Evolutionary conservation across 53 echinoderm and acorn worm species (phyloP), one percentile per base, ranked within the genome.

Genomic region (Mesocentrotus franciscanus): DNA sequence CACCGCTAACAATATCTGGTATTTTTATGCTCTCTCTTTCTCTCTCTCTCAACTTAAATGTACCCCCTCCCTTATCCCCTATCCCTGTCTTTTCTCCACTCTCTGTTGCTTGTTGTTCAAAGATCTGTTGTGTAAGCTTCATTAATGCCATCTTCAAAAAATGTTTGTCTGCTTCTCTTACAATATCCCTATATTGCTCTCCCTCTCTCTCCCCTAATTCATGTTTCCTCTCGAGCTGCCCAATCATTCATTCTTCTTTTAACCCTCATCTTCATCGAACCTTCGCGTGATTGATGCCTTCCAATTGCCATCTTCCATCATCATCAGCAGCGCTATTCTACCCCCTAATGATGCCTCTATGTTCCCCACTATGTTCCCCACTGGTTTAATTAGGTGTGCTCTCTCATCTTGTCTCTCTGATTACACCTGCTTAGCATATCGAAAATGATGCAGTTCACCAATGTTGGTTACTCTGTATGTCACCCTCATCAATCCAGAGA

Each of bases 351-450:
- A 33, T 81, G 42, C 81, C 81, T 81, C 36, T 79, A 81, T 81
- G 81, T 81, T 81, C 81, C 81, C 81, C 15, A 42, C 36, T 79
- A 81, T 81, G 81, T 81, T 81, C 81, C 81, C 81, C 15, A 42
- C 81, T 36, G 81, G 34, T 81, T 36, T 81, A 81, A 81, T 81
- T 81, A 42, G 81, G 42, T 49, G 81, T 16, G 81, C 81, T 81
- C 81, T 81, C 42, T 81, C 81, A 22, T 81, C 81, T 42, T 15
- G 0, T 36, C 81, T 39, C 81, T 81, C 81, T 81, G 81, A 42
- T 81, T 81, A 81, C 81, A 81, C 81, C 81, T 81, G 81, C 81
- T 81, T 81, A 81, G 81, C 81, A 81, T 81, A 39, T 81, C 81
- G 4, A 75, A 29, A 75, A 75, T 32, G 30, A 64, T 33, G 14